Evolutionary conservation across 1,140 invertebrate genomes (phyloP), one percentile per base, ranked within the genome.

Genomic region (Drosophila teissieri): DNA sequence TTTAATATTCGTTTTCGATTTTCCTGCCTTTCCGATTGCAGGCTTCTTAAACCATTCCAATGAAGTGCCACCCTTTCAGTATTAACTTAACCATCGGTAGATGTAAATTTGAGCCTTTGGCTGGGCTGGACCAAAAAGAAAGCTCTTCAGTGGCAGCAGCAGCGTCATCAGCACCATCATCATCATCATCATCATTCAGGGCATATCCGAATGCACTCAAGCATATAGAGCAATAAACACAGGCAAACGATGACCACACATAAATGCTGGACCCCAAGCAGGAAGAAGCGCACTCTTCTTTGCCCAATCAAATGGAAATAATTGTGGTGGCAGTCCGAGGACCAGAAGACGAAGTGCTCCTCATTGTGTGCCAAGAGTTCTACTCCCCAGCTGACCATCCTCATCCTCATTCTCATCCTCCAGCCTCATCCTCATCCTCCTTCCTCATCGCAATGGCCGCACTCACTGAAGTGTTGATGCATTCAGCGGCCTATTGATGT

Each of bases 291-390:
- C 67, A 88, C 83, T 88, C 83, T 86, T 86, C 83, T 86, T 80
- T 86, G 83, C 83, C 75, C 83, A 86, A 86, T 86, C 83, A 86
- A 88, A 88, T 88, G 83, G 84, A 86, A 86, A 88, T 86, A 86
- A 88, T 86, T 88, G 83, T 88, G 83, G 70, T 86, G 70, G 67
- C 73, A 78, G 73, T 53, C 44, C 40, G 67, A 65, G 55, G 67
- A 54, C 76, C 42, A 57, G 37, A 76, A 88, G 75, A 85, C 69
- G 83, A 79, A 86, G 79, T 82, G 60, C 62, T 63, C 57, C 69
- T 64, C 82, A 81, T 86, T 86, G 74, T 69, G 62, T 75, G 61
- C 45, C 42, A 46, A 44, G 51, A 75, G 53, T 51, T 48, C 34
- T 44, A 22, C 39, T 52, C 60, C 31, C 49, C 15, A 70, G 64